Conservation (phyloP, 1,140 invertebrate genomes). For the Drosophila lacteicornis region DNA sequence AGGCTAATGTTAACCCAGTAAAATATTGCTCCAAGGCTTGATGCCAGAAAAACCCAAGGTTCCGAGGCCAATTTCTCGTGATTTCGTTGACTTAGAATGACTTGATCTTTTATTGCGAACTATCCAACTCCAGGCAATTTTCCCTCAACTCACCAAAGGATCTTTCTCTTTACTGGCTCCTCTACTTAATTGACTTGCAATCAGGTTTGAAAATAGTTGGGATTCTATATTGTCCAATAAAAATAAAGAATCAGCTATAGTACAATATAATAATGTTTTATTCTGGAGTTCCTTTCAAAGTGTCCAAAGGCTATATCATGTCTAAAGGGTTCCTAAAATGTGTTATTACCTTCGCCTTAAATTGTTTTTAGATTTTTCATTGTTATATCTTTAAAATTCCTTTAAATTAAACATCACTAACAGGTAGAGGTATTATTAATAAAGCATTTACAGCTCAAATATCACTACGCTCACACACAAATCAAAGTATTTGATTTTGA, state of each 20-base stretch:
- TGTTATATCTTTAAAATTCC: not conserved
- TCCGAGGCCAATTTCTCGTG: not conserved
- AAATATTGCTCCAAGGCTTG: not conserved
- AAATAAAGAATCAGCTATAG: not conserved
- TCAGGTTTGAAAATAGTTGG: not conserved
- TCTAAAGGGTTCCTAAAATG: not conserved
- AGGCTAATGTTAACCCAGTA: not conserved
- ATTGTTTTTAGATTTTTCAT: not conserved
- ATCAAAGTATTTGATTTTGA: conserved; percentile 37
- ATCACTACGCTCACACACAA: conserved; percentile 4
- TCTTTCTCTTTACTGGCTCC: not conserved
- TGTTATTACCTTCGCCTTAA: too few species aligned
- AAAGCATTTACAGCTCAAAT: conserved; percentile 26
- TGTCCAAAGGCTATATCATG: not conserved
- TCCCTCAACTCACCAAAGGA: not conserved
- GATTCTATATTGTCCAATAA: not conserved
- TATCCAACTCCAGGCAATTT: not conserved
- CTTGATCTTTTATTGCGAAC: not conserved
- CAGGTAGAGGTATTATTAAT: conserved; percentile 12
- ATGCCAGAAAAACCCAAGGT: not conserved
- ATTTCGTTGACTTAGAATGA: not conserved
- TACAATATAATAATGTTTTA: not conserved
- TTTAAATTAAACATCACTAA: conserved; percentile 4
- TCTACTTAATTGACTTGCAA: not conserved
- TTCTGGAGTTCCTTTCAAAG: not conserved